These are phyloP conservation scores for Dicrostonyx torquatus DNA, from an alignment of 2,797 vertebrate genomes.

Conservation along the genomic window DNA sequence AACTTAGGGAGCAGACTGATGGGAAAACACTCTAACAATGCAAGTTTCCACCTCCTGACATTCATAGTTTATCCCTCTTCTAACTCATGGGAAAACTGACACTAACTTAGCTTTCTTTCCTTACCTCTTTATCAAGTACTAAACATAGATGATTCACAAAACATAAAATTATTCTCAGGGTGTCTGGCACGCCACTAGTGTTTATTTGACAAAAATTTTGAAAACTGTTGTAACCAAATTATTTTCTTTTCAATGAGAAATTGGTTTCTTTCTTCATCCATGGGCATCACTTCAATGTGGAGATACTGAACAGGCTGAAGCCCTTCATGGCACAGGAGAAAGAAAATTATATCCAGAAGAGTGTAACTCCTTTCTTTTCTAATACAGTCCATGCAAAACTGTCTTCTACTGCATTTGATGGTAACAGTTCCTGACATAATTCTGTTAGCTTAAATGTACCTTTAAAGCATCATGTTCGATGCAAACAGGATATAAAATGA, in stretches of 20 bases:
- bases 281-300: not conserved
- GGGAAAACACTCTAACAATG: not conserved
- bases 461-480: not conserved
- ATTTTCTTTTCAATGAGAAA: not conserved
- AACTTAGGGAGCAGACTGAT: slow-evolving; percentile 17
- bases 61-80: not conserved
- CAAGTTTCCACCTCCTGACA: slow-evolving; percentile 34
- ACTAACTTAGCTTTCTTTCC: not conserved
- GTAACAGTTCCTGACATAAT: not conserved
- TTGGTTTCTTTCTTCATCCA: not conserved
- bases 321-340: not conserved
- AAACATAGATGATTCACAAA: not conserved
- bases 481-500: not conserved
- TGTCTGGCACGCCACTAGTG: not conserved
- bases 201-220: not conserved
- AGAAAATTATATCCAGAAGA: not conserved
- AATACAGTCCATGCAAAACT: not conserved
- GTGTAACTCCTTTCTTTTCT: not conserved
- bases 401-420: not conserved
- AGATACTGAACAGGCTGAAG: not conserved
- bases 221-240: not conserved
- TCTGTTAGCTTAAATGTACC: not conserved
- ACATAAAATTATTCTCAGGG: not conserved
- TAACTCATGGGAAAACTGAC: not conserved
- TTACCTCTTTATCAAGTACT: not conserved